Conservation (phyloP, 2,888 invertebrate genomes). For the Synanthedon formicaeformis region DNA sequence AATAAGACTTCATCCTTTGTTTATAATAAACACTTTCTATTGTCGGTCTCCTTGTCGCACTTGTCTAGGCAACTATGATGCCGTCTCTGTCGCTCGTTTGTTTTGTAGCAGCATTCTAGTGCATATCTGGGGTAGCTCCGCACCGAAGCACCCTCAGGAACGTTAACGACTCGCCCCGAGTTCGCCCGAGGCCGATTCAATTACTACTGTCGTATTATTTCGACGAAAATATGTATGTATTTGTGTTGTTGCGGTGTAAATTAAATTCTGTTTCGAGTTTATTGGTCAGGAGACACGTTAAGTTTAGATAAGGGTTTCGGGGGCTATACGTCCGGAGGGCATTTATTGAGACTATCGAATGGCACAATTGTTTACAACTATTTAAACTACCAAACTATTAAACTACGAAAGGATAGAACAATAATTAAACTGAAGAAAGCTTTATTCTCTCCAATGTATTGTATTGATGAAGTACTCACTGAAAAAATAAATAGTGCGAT, state of each 20-base stretch:
- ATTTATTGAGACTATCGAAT: not conserved
- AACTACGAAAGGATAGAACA: constrained; percentile 7
- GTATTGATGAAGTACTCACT: no score
- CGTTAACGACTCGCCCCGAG: constrained; percentile 64
- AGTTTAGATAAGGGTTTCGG: constrained; percentile 39
- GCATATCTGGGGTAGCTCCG: constrained; percentile 49
- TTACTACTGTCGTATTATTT: constrained; percentile 69
- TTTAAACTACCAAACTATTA: not conserved
- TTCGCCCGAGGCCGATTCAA: constrained; percentile 68
- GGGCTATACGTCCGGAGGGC: not conserved
- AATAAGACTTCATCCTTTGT: constrained; percentile 68
- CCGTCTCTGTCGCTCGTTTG: constrained; percentile 38
- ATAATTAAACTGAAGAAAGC: no score
- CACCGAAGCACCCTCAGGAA: constrained; percentile 54
- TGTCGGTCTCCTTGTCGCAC: constrained; percentile 25
- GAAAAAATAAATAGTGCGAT: no score
- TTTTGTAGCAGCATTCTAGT: constrained; percentile 58
- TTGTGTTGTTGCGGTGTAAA: constrained; percentile 61
- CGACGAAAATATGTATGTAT: constrained; percentile 67
- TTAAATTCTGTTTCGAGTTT: constrained; percentile 62
- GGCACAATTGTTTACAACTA: no score
- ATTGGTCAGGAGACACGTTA: constrained; percentile 51
- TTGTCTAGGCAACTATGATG: constrained; percentile 6
- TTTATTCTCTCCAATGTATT: no score
- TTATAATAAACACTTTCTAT: constrained; percentile 68